These are phyloP conservation scores for Margarornis squamiger DNA, from an alignment of 2,797 vertebrate species.

Conservation along the genomic window DNA sequence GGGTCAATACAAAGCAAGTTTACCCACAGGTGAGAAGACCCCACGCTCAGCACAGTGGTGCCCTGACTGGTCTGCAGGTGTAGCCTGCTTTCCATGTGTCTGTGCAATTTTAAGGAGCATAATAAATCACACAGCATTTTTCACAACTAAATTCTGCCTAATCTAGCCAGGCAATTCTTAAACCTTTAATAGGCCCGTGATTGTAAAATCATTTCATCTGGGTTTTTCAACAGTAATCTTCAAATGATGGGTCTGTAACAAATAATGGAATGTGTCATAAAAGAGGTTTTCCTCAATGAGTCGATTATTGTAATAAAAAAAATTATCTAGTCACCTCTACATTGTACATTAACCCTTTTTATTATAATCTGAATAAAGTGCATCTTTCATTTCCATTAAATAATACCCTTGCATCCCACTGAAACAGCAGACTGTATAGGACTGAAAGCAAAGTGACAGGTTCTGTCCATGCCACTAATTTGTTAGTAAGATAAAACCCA, in stretches of 20 bases:
- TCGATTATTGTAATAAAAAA: slow-evolving; percentile 37
- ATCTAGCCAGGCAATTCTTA: slow-evolving; percentile 19
- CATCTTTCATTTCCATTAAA: slow-evolving; percentile 5
- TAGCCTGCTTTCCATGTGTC: background rate
- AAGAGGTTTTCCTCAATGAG: slow-evolving; percentile 8
- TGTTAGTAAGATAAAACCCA: slow-evolving; percentile 25
- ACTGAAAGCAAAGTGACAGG: background rate
- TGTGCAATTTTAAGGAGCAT: background rate
- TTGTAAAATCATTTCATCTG: slow-evolving; percentile 55
- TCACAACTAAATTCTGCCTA: background rate
- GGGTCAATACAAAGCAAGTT: background rate
- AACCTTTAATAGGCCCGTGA: slow-evolving; percentile 28
- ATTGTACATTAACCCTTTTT: slow-evolving; percentile 47
- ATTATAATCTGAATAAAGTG: slow-evolving; percentile 16
- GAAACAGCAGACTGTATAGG: background rate
- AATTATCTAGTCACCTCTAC: background rate
- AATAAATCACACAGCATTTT: background rate
- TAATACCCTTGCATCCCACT: background rate
- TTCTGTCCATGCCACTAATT: slow-evolving; percentile 14
- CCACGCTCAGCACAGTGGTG: fast-evolving
- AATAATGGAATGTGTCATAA: slow-evolving; percentile 30
- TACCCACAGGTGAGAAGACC: background rate
- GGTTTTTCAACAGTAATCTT: slow-evolving; percentile 45
- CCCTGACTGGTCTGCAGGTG: background rate
- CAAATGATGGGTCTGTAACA: slow-evolving; percentile 52